Evolutionary conservation across 2,113 vertebrate genomes (phyloP), one percentile per base, ranked within the genome.

Genomic region (Charina bottae): DNA sequence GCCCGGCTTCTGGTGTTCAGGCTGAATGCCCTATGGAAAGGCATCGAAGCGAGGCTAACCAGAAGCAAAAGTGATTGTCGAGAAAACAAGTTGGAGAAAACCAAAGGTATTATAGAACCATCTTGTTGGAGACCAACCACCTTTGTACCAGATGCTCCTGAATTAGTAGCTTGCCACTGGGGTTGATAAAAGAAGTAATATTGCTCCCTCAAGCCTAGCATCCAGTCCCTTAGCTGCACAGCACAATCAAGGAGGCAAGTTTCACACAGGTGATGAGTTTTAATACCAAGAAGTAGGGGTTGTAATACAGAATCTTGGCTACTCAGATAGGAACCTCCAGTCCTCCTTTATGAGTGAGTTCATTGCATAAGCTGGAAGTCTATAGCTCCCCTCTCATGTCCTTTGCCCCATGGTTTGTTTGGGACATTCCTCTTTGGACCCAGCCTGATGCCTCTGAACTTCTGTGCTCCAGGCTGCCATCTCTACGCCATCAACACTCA

Each of bases 61-160:
- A 97, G 97, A 78, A 96, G 97, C 97, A 98, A 99, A 94, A 98
- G 98, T 0, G 98, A 99, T 97, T 98, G 99, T 96, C 97, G 98
- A 94, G 99, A 99, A 93, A 99, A 99, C 96, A 99, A 99, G 96
- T 98, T 99, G 94, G 99, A 99, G 96, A 99, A 99, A 96, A 99
- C 99, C 19, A 99, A 99, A 98, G 99, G 99, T 99, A 96, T 89
- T 42, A 83, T 11, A 60, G 6, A 33, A 46, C 1, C 83, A 6
- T 62, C 94, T 78, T 54, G 64, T 72, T 4, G 2, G 64, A 72
- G 17, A 72, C 7, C n/a, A 7, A 72, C 12, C 28, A 5, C 0
- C 49, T 49, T 49, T 49, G 49, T 6, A 49, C 4, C 49, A 17
- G 58, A 21, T 60, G 42, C 4, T 46, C 10, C 46, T 53, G 23